phyloP scores from a whole-genome alignment of 2,113 vertebrate species.

The Fregetta grallaria region DNA sequence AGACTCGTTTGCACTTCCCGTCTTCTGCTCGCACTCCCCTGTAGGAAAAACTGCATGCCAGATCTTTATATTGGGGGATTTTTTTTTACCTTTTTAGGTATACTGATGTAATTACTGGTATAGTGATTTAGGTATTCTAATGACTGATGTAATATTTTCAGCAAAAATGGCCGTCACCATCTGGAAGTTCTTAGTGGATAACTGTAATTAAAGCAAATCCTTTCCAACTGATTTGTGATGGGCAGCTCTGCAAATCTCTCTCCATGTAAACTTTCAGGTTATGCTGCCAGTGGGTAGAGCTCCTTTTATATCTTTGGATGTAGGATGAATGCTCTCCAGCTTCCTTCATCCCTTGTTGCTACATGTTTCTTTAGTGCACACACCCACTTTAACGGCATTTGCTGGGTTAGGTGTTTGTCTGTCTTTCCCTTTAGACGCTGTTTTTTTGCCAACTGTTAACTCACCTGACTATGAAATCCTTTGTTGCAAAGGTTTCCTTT shows the following conservation, averaged over 20 bases:
- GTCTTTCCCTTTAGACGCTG: background rate
- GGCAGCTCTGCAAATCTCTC: background rate
- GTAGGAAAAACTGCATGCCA: background rate
- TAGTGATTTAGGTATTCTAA: background rate
- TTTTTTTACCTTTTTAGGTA: background rate
- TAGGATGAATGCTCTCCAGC: background rate
- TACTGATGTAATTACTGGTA: background rate
- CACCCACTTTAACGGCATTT: background rate
- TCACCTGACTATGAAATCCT: background rate
- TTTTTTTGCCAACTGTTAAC: background rate
- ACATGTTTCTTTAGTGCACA: background rate
- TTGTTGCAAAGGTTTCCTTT: background rate
- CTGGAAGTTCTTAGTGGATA: background rate
- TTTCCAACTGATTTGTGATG: background rate
- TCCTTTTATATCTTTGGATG: background rate
- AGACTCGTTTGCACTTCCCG: background rate
- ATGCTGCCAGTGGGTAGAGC: background rate
- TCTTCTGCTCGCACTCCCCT: background rate
- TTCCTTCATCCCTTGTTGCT: constrained; percentile 17
- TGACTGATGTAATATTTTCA: background rate
- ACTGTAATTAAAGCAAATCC: background rate
- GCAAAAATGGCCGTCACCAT: accelerated
- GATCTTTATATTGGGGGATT: background rate
- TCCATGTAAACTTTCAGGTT: background rate
- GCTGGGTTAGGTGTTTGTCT: background rate